These are phyloP conservation scores for Columbina picui DNA, from an alignment of 2,113 vertebrate species.

Conservation along the genomic window DNA sequence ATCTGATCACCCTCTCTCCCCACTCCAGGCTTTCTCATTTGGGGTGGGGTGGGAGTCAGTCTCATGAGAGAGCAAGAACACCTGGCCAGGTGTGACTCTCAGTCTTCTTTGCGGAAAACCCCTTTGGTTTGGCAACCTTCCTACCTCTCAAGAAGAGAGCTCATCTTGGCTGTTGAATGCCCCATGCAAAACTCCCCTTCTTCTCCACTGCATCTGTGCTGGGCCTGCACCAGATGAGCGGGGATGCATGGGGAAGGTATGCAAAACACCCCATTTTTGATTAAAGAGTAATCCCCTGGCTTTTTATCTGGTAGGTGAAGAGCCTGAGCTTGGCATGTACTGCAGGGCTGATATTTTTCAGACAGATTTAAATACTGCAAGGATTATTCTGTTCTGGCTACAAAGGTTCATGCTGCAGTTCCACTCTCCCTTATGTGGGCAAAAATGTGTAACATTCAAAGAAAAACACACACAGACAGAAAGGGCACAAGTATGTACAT, in stretches of 20 bases:
- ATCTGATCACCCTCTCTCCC: slow-evolving; percentile 42
- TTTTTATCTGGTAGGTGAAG: neutral
- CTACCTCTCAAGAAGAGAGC: neutral
- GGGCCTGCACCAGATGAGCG: neutral
- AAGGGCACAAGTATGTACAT: neutral
- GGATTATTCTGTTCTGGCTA: neutral
- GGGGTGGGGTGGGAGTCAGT: accelerated
- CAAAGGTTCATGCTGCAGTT: neutral
- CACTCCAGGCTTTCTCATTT: neutral
- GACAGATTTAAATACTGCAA: neutral
- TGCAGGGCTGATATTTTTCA: neutral
- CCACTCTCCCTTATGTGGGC: neutral
- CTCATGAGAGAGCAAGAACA: neutral
- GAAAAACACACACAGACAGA: neutral
- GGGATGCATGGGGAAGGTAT: neutral
- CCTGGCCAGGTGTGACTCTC: neutral
- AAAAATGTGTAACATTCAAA: neutral
- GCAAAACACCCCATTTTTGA: neutral
- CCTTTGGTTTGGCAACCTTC: neutral
- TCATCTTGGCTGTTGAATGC: neutral
- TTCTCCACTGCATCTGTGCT: neutral
- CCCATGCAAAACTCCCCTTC: neutral
- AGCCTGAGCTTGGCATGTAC: neutral
- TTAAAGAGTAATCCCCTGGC: neutral
- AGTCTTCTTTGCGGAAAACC: neutral